phyloP scores from a whole-genome alignment of 2,888 invertebrate species.

The Ctena decussata region DNA sequence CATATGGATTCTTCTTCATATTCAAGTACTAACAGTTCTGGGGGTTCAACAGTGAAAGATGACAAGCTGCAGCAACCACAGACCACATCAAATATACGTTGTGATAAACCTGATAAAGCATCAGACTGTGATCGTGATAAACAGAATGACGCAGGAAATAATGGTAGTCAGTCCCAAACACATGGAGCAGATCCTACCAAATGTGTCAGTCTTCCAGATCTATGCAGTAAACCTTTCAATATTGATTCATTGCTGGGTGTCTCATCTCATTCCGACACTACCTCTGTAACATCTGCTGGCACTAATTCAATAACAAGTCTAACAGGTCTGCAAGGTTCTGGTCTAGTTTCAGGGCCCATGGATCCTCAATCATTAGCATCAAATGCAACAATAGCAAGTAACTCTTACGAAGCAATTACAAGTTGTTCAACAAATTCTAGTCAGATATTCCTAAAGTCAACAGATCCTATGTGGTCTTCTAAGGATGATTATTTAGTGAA shows the following conservation, averaged over 20 bases:
- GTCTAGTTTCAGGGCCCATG: not conserved
- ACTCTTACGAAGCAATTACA: not conserved
- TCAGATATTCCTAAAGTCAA: not conserved
- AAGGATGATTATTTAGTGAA: not conserved
- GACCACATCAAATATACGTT: not conserved
- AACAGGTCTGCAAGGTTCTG: not conserved
- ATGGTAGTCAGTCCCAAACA: not conserved
- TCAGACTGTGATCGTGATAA: not conserved
- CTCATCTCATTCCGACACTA: not conserved
- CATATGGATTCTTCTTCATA: not conserved
- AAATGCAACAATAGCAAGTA: not conserved
- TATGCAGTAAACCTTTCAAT: not conserved
- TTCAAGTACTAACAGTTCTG: not conserved
- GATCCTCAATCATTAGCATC: not conserved
- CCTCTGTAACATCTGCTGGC: not conserved
- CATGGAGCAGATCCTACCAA: not conserved
- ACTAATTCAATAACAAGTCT: not conserved
- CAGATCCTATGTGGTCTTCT: slow-evolving; percentile 1
- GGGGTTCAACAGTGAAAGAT: not conserved
- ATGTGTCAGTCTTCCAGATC: not conserved
- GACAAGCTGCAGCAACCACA: not conserved
- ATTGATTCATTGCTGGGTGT: not conserved
- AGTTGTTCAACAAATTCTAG: not conserved
- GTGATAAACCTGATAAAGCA: not conserved
- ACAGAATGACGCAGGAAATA: not conserved